Evolutionary conservation across 2,113 vertebrate species (phyloP), one percentile per base, ranked within the genome.

Genomic region (Upupa epops): DNA sequence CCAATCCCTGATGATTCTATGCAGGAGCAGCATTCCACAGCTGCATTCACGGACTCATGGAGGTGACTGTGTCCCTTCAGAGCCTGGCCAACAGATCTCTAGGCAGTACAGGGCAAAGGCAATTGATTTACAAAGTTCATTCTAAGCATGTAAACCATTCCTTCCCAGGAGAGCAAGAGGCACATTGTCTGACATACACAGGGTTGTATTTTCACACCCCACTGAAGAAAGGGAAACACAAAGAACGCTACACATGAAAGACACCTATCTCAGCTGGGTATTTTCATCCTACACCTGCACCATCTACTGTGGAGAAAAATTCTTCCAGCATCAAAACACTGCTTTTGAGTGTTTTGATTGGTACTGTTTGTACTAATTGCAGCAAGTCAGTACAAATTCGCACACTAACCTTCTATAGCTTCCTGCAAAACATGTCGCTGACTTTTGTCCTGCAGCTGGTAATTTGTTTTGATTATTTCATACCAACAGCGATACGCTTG

Each of bases 381-480:
- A 28, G 40, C 0, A 1, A 77, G 85, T 71, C 4, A 0, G 17
- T 81, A 64, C 12, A 76, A 49, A 70, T 73, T 79, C 63, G 5
- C 4, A 6, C 77, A 66, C 46, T 51, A 84, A 70, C 4, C 4
- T 37, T 66, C 37, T 32, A 78, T 24, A 61, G 0, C 11, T 79
- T 92, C 24, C 74, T 92, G 75, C 51, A 73, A 85, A 94, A 85
- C 15, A 45, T 22, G 24, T 28, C 34, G 8, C 71, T 90, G 64
- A 80, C 46, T 95, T 96, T 46, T 80, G 64, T 93, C 81, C 78
- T 87, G 71, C 20, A 87, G 55, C 59, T 92, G 42, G 84, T 24
- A 92, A 94, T 93, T 87, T 87, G 51, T 82, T 95, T 91, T 55
- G 70, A 17, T 83, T 94, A 86, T 92, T 96, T 92, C 94, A 85